Percentiles rank a stretch among this genome's conserved stretches.
phyloP scores from a whole-genome alignment of 1,140 invertebrate genomes.

The Agraylea sexmaculata region DNA sequence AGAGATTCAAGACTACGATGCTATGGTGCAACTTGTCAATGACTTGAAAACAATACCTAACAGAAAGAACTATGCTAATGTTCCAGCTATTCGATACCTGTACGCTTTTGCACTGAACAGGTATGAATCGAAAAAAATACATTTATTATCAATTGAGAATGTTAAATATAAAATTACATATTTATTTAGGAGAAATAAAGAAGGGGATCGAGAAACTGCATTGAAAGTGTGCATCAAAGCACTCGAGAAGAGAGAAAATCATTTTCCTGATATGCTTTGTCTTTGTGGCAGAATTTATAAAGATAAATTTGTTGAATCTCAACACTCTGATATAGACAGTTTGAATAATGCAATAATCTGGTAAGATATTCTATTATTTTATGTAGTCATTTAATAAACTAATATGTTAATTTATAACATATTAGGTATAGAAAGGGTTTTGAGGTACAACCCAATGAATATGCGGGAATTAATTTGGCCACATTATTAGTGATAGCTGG shows the following conservation, averaged over 20 bases:
- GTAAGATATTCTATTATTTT: conserved; percentile 30
- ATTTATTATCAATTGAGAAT: not conserved
- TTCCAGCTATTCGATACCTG: conserved; percentile 79
- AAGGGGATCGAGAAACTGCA: conserved; percentile 90
- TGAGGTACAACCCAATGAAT: conserved; percentile 95
- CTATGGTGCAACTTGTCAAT: conserved; percentile 94
- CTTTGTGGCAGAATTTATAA: conserved; percentile 98
- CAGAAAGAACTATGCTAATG: conserved; percentile 78
- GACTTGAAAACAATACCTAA: conserved; percentile 89
- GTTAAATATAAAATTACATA: conserved; percentile 2
- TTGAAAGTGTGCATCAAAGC: conserved; percentile 84
- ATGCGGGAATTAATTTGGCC: conserved; percentile 97
- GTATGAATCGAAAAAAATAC: conserved; percentile 32
- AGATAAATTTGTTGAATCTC: conserved; percentile 95
- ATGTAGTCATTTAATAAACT: conserved; percentile 7
- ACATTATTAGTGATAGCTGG: conserved; percentile 96
- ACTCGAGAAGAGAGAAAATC: conserved; percentile 83
- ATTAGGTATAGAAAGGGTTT: conserved; percentile 89
- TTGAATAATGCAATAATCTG: conserved; percentile 90
- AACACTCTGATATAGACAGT: conserved; percentile 79
- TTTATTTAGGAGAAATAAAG: conserved; percentile 66
- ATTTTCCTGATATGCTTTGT: conserved; percentile 95
- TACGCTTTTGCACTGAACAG: conserved; percentile 97
- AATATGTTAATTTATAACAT: not conserved
- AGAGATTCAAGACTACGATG: conserved; percentile 94